Percentiles rank a stretch among this genome's conserved stretches.
Conservation (phyloP, 2,113 vertebrate genomes). For the Epinephelus cyanopodus region DNA sequence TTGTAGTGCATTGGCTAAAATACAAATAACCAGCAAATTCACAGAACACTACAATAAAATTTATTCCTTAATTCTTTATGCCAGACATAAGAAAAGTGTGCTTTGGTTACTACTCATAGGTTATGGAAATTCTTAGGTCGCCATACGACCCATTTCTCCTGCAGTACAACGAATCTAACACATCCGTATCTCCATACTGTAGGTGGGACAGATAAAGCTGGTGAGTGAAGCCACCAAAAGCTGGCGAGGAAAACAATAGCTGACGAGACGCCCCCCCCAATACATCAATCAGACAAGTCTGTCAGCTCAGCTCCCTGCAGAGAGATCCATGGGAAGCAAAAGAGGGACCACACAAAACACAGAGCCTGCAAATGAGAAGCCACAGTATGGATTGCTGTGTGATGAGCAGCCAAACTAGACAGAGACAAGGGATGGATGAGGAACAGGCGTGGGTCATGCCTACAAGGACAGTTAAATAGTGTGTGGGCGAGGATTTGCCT, state of each 20-base stretch:
- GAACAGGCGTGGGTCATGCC: conserved; percentile 46
- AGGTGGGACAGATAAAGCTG: conserved; percentile 28
- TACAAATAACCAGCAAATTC: conserved; percentile 19
- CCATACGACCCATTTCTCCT: conserved; percentile 11
- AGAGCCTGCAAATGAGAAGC: conserved; percentile 67
- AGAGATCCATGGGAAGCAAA: conserved; percentile 65
- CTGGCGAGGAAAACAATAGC: conserved; percentile 70
- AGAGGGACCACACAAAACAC: conserved; percentile 74
- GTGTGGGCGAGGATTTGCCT: not conserved
- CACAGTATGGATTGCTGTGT: conserved; percentile 51
- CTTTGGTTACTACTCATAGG: not conserved
- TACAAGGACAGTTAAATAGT: conserved; percentile 24
- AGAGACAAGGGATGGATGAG: conserved; percentile 53
- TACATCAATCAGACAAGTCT: conserved; percentile 71
- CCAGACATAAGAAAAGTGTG: not conserved
- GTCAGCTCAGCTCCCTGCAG: conserved; percentile 71
- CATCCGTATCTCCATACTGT: conserved; percentile 10
- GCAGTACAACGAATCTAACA: conserved; percentile 30
- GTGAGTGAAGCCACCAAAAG: conserved; percentile 46
- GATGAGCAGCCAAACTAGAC: conserved; percentile 58
- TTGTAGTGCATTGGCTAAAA: conserved; percentile 14
- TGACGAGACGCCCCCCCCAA: conserved; percentile 58
- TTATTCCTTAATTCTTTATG: not conserved
- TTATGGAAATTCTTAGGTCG: not conserved
- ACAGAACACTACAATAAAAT: not conserved